Evolutionary conservation across 2,888 invertebrate species (phyloP).

Genomic region (Xanthia icteritia): DNA sequence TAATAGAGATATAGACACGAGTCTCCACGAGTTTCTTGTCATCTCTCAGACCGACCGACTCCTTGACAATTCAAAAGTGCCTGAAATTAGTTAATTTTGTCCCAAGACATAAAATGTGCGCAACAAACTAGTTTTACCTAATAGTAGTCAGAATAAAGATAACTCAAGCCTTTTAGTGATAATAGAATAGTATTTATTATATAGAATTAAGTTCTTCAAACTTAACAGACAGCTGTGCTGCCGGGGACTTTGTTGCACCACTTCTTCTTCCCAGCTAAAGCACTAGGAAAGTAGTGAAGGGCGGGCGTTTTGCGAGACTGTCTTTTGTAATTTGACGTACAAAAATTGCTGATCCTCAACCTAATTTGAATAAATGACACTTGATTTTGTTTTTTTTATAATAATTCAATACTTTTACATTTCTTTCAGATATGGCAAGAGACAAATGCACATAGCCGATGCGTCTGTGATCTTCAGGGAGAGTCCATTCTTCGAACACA

Average conservation of each 20-base stretch:
- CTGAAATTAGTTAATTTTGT: no score
- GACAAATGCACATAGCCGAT: constrained; percentile 87
- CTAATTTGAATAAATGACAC: no score
- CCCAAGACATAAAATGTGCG: no score
- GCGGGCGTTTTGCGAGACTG: neutral
- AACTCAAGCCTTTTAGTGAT: neutral
- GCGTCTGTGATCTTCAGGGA: constrained; percentile 86
- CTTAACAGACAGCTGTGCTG: no score
- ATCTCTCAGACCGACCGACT: neutral
- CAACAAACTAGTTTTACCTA: neutral
- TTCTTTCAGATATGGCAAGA: constrained; percentile 85
- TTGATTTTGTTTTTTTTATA: no score
- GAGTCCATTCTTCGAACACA: constrained; percentile 83
- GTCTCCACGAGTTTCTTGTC: neutral
- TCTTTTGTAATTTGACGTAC: no score
- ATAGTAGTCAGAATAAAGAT: neutral
- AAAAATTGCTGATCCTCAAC: no score
- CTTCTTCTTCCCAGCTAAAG: neutral
- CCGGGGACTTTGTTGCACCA: no score
- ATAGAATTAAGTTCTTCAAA: no score
- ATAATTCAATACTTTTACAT: constrained; percentile 27
- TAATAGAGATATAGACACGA: neutral
- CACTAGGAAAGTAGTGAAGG: neutral
- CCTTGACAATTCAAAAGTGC: neutral
- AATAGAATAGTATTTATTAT: no score